These are phyloP conservation scores for Drosophila pseudoananassae DNA, from an alignment of 1,140 invertebrate species.

Conservation along the genomic window DNA sequence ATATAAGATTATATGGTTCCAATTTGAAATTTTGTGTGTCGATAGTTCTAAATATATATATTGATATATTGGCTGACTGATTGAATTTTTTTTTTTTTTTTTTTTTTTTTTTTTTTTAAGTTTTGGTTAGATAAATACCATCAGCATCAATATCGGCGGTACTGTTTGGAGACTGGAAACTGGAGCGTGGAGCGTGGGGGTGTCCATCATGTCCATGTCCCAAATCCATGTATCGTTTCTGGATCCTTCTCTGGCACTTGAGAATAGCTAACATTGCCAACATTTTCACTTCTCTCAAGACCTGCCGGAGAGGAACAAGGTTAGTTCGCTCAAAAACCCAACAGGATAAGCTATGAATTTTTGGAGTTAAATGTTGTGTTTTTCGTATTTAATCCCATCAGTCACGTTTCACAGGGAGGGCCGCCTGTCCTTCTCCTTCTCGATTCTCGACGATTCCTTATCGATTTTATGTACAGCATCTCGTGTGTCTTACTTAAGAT, in stretches of 20 bases:
- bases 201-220: conserved; percentile 38
- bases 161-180: conserved; percentile 20
- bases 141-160: conserved; percentile 68
- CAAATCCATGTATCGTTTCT: conserved; percentile 28
- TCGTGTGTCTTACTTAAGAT: conserved; percentile 61
- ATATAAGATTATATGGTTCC: conserved; percentile 61
- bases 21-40: conserved; percentile 80
- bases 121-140: conserved; percentile 84
- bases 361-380: conserved; percentile 51
- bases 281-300: conserved; percentile 79
- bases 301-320: conserved; percentile 85
- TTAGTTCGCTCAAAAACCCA: conserved; percentile 84
- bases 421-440: conserved; percentile 10
- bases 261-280: conserved; percentile 64
- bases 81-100: conserved; percentile 34
- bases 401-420: conserved; percentile 10
- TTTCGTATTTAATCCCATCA: conserved; percentile 34
- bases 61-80: conserved; percentile 25
- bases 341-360: conserved; percentile 81
- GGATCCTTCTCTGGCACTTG: conserved; percentile 61
- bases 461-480: conserved; percentile 29
- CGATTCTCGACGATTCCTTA: conserved; percentile 40
- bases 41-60: conserved; percentile 67
- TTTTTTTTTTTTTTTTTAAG: conserved; percentile 75
- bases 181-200: conserved; percentile 2